phyloP scores from a whole-genome alignment of 2,797 vertebrate species.

The Taeniopygia guttata region DNA sequence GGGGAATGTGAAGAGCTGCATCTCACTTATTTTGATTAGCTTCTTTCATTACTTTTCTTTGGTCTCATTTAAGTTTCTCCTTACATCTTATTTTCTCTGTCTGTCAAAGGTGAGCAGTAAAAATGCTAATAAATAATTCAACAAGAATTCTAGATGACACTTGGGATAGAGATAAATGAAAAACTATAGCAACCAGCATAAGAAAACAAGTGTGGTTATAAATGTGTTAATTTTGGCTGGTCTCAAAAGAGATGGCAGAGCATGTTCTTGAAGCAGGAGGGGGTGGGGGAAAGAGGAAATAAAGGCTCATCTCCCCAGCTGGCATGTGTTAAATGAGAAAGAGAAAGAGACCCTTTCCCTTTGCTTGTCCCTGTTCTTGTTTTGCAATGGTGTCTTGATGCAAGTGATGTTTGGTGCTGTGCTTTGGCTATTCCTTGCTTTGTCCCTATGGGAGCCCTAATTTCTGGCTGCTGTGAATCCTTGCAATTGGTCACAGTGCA shows the following conservation, averaged over 20 bases:
- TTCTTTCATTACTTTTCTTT: constrained; percentile 34
- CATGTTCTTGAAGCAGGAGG: background rate
- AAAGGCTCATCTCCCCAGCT: background rate
- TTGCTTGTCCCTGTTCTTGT: background rate
- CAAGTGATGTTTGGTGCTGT: background rate
- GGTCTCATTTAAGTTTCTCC: constrained; percentile 35
- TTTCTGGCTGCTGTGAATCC: background rate
- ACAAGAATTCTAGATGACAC: background rate
- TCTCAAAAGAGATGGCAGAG: background rate
- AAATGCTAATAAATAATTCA: constrained; percentile 52
- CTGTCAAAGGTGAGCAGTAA: constrained; percentile 54
- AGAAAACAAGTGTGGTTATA: background rate
- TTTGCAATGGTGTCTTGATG: background rate
- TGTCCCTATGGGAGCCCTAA: background rate
- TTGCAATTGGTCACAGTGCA: background rate
- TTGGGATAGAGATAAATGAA: constrained; percentile 38
- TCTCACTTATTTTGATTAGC: constrained; percentile 49
- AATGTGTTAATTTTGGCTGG: constrained; percentile 33
- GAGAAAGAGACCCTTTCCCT: background rate
- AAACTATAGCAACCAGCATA: background rate
- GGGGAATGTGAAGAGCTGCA: background rate
- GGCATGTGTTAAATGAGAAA: background rate
- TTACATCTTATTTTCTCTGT: constrained; percentile 50
- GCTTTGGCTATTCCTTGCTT: background rate
- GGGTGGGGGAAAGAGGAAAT: background rate